Base-by-base conservation (phyloP, 2,888 invertebrate species). In the Hirtodrosophila confusa region DNA sequence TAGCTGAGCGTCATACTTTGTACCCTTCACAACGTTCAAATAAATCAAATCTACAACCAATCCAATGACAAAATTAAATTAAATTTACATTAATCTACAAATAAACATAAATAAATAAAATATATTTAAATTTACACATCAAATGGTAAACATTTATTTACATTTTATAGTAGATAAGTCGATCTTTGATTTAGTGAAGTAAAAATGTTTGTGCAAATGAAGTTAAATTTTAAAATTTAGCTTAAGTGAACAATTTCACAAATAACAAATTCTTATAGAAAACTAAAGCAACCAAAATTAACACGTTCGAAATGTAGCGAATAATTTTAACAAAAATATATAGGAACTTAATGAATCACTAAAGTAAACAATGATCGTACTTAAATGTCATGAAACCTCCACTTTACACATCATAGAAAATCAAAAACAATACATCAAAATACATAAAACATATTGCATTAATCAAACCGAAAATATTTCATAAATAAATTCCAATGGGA, bases 1-100 rank as follows among this genome's bases (percentile, higher is more conserved):
- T 77, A 83, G 66, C 60, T 67, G 76, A 88, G 83, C 83, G 86
- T 78, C 73, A 87, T 80, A 83, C 88, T 74, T 69, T 82, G 83
- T 84, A 84, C 86, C 83, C 83, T 69, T 69, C 49, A 72, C 63
- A 84, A 66, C 61, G 63, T 85, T 71, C 62, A 65, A 74, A 70
- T 85, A 75, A 83, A 85, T 68, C 47, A 86, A 85, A 88, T 88
- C 64, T 79, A 87, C 79, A 82, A 70, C 64, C 74, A 74, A 75
- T 58, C 62, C 75, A 86, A 72, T 67, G 57, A 69, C 56, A 80
- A 86, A 84, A 86, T 70, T 86, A 76, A 69, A 79, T 69, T 75
- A 82, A 72, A 79, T 79, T 72, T 85, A 87, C 29, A 49, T 64
- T 63, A 67, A 58, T 61, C 63, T 71, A 51, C 48, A 75, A 55